These are phyloP conservation scores for Rhineura floridana DNA, from an alignment of 2,113 vertebrate species.

Conservation along the genomic window DNA sequence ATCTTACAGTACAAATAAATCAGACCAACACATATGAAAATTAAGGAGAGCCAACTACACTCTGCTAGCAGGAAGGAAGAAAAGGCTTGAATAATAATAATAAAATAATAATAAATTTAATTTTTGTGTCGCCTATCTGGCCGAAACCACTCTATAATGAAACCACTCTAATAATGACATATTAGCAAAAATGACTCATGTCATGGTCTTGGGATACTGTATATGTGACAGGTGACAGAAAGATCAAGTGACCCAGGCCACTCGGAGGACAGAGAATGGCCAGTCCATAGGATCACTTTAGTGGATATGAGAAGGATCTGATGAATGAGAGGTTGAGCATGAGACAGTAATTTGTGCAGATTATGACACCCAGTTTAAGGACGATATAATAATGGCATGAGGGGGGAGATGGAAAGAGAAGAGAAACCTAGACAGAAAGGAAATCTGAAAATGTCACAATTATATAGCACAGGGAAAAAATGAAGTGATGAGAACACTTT, in stretches of 20 bases:
- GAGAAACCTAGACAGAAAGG: not conserved
- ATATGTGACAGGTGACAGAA: not conserved
- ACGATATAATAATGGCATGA: not conserved
- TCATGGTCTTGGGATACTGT: not conserved
- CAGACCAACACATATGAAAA: not conserved
- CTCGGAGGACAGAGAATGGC: not conserved
- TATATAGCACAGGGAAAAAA: not conserved
- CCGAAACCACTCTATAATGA: too few relatives aligned
- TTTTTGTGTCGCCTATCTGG: too few relatives aligned
- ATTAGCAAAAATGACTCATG: not conserved
- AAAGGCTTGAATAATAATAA: not conserved
- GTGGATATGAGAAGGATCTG: not conserved
- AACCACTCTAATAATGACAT: too few relatives aligned
- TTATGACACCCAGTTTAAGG: not conserved
- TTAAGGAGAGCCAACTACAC: not conserved
- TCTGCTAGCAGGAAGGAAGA: not conserved
- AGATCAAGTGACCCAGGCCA: not conserved
- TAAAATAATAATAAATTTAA: too few relatives aligned
- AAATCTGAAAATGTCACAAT: conserved; percentile 19
- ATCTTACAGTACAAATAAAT: conserved; percentile 1
- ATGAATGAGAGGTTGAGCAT: conserved; percentile 18
- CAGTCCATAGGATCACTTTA: not conserved
- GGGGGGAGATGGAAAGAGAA: not conserved
- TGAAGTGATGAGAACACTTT: conserved; percentile 8
- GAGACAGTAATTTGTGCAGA: not conserved